Evolutionary conservation across 2,888 invertebrate species (phyloP), one percentile per base, ranked within the genome.

Genomic region (Shargacucullia verbasci): DNA sequence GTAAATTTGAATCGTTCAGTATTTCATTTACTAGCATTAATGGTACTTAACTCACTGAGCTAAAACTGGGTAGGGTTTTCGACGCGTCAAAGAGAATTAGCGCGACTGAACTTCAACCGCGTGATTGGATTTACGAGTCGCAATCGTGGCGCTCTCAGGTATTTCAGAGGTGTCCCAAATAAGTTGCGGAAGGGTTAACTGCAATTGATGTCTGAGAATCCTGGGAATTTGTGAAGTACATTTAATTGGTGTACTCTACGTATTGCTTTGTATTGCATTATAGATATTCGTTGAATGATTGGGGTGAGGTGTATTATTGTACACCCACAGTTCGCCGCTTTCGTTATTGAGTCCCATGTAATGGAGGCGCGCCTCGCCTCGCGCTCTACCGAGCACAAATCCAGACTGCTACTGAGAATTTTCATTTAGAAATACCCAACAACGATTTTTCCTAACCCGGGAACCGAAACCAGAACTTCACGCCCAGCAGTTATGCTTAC

Each of bases 41-140:
- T 0, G n/a, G n/a, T 14, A 45, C 39, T 37, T 37, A 44, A 39
- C 35, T 31, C 20, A 29, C 40, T 15, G 43, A 47, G n/a, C 39
- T 62, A n/a, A 33, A 15, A 48, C 44, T 44, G 44, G 27, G 29
- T 11, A 31, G 25, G 33, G 29, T 48, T 65, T 52, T 56, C 56
- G 45, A 41, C 37, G 25, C 10, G 48, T 53, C 57, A 70, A 53
- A 48, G 44, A 33, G 66, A 41, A 57, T 70, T 57, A 63, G 52
- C 12, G 31, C 37, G 45, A 40, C 43, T 11, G 45, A 49, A 52
- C 44, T 48, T 41, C 25, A 41, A 57, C 64, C 64, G 29, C 64
- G 7, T 52, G 44, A 70, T 63, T 48, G 57, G 64, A 66, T 66
- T 66, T 48, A 15, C 44, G 10, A 57, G 47, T 60, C 35, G 33